Evolutionary conservation across 1,140 invertebrate species (phyloP).

Genomic region (Zaprionus tsacasi): DNA sequence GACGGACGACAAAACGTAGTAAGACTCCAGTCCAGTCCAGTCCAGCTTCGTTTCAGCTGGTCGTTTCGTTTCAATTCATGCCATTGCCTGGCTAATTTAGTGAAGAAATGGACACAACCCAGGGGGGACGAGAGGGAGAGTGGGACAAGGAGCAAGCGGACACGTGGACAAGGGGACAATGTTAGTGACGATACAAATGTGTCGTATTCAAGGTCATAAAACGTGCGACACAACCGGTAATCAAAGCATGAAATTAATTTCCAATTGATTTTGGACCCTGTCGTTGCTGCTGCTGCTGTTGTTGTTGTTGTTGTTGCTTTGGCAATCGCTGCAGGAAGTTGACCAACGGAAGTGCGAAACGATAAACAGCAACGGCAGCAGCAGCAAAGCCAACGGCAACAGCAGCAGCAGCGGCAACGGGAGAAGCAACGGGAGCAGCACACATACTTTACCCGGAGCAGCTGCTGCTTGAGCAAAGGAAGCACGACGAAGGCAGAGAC

Average conservation of each 20-base stretch:
- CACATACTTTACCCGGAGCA: slow-evolving; percentile 17
- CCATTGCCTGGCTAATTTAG: slow-evolving; percentile 80
- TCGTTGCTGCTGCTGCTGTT: too few relatives aligned
- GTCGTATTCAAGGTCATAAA: slow-evolving; percentile 82
- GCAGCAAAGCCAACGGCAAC: slow-evolving; percentile 4
- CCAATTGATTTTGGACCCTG: slow-evolving; percentile 80
- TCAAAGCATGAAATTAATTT: slow-evolving; percentile 83
- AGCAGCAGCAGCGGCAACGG: slow-evolving; percentile 2
- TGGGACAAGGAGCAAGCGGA: slow-evolving; percentile 11
- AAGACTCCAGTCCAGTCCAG: too few relatives aligned
- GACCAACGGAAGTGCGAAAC: slow-evolving; percentile 81
- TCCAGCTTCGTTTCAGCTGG: slow-evolving; percentile 20
- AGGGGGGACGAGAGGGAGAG: slow-evolving; percentile 21
- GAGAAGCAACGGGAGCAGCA: slow-evolving; percentile 15
- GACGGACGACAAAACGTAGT: slow-evolving; percentile 20
- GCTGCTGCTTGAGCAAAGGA: slow-evolving; percentile 13
- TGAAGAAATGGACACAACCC: slow-evolving; percentile 70
- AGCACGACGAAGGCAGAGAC: not conserved
- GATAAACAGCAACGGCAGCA: slow-evolving; percentile 69
- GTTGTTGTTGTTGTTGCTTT: slow-evolving; percentile 9
- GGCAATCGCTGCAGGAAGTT: slow-evolving; percentile 79
- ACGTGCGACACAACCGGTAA: slow-evolving; percentile 81
- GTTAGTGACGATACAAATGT: slow-evolving; percentile 69
- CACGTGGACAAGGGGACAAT: slow-evolving; percentile 18
- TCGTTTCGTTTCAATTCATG: slow-evolving; percentile 75